Conservation (phyloP, 53 echinoderm and acorn worm genomes). For the Arbacia lixula region DNA sequence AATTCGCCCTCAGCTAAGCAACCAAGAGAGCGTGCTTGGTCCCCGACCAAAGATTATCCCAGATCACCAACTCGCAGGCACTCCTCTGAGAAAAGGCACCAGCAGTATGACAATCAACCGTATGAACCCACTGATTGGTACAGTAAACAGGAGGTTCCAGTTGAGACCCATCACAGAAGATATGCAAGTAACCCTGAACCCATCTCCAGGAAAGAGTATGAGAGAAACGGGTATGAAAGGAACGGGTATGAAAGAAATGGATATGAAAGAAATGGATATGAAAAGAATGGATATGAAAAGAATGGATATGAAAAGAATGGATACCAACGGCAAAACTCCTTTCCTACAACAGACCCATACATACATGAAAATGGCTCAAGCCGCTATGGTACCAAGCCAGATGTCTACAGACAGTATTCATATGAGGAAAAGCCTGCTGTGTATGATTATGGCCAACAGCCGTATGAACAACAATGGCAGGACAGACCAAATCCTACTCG, state of each 20-base stretch:
- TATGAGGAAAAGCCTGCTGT: background rate
- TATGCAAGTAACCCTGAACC: background rate
- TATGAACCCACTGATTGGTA: constrained; percentile 12
- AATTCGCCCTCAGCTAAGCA: background rate
- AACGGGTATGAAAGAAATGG: background rate
- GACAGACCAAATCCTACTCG: background rate
- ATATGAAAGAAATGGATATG: background rate
- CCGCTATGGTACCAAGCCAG: background rate
- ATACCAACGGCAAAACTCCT: too few relatives aligned
- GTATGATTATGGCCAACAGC: constrained; percentile 13
- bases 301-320: constrained; percentile 27
- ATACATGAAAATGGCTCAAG: background rate
- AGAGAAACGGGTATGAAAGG: background rate
- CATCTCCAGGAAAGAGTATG: background rate
- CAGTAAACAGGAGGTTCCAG: background rate
- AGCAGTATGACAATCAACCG: constrained; percentile 28
- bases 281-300: too few relatives aligned
- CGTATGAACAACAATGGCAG: background rate
- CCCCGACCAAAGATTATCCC: constrained; percentile 41
- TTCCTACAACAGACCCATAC: background rate
- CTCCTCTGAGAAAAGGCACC: constrained; percentile 20
- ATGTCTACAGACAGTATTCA: background rate
- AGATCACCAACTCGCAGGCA: constrained; percentile 8
- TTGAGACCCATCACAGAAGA: background rate
- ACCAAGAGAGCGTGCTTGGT: background rate